Conservation (phyloP, 2,113 vertebrate species). For the Trochalopteron elliotii region DNA sequence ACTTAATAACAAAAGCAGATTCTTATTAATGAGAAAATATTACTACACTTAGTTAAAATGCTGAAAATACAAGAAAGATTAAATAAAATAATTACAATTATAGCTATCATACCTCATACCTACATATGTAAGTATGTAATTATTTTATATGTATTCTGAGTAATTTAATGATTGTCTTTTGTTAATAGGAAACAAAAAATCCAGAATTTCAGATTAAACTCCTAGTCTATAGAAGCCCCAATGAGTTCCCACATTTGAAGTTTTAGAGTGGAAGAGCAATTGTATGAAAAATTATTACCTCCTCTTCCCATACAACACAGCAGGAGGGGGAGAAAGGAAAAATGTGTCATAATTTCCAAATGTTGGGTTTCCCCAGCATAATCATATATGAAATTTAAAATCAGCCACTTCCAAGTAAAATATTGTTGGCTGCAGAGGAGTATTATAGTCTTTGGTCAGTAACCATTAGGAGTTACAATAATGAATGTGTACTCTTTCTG, state of each 20-base stretch:
- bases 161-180: not conserved
- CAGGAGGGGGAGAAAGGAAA: rapidly evolving
- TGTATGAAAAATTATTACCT: not conserved
- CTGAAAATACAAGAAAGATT: not conserved
- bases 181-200: not conserved
- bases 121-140: not conserved
- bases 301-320: not conserved
- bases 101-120: not conserved
- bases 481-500: not conserved
- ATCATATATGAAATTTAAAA: not conserved
- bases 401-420: not conserved
- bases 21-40: not conserved
- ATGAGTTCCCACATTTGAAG: not conserved
- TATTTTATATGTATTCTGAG: not conserved
- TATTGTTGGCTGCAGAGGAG: not conserved
- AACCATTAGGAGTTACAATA: not conserved
- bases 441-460: not conserved
- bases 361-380: not conserved
- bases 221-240: not conserved
- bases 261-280: not conserved
- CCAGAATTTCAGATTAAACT: not conserved
- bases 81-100: not conserved
- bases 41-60: not conserved
- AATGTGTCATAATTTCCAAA: not conserved
- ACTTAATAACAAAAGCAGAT: not conserved